A percentile compares a stretch with the other conserved stretches of the same genome.
Conservation (phyloP, 2,888 invertebrate species). For the Sphaerophoria rueppellii region DNA sequence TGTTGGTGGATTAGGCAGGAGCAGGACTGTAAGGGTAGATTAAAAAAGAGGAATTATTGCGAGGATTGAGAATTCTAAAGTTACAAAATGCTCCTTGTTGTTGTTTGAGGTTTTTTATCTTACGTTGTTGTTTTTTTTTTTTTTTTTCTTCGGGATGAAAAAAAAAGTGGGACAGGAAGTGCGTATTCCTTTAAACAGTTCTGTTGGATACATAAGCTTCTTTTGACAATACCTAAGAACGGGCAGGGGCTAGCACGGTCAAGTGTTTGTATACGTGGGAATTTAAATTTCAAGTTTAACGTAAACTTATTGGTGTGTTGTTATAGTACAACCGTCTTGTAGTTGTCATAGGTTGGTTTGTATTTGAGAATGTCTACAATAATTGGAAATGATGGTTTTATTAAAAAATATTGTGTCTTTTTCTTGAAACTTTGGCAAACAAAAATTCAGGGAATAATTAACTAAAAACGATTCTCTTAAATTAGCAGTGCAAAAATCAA, state of each 20-base stretch:
- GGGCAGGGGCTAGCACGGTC: too few relatives aligned
- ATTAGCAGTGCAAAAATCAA: too few relatives aligned
- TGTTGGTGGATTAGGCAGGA: not conserved
- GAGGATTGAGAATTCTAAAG: constrained; percentile 46
- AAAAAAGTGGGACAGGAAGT: constrained; percentile 41
- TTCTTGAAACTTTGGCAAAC: too few relatives aligned
- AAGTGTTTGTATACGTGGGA: constrained; percentile 30
- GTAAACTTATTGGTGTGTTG: constrained; percentile 22
- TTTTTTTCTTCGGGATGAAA: not conserved
- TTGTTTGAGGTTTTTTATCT: constrained; percentile 9
- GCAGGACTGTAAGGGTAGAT: not conserved
- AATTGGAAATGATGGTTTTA: too few relatives aligned
- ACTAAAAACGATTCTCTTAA: too few relatives aligned
- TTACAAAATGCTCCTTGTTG: constrained; percentile 31
- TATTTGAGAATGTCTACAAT: too few relatives aligned
- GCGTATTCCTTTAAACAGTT: constrained; percentile 24
- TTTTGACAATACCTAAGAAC: not conserved
- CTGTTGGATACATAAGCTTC: not conserved
- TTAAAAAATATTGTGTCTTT: too few relatives aligned
- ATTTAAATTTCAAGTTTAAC: constrained; percentile 57
- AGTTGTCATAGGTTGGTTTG: not conserved
- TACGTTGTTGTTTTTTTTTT: constrained; percentile 16
- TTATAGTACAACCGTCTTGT: not conserved
- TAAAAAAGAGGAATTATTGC: not conserved
- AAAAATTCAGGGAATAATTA: too few relatives aligned